phyloP scores from a whole-genome alignment of 2,113 vertebrate species.

The Pionites leucogaster region DNA sequence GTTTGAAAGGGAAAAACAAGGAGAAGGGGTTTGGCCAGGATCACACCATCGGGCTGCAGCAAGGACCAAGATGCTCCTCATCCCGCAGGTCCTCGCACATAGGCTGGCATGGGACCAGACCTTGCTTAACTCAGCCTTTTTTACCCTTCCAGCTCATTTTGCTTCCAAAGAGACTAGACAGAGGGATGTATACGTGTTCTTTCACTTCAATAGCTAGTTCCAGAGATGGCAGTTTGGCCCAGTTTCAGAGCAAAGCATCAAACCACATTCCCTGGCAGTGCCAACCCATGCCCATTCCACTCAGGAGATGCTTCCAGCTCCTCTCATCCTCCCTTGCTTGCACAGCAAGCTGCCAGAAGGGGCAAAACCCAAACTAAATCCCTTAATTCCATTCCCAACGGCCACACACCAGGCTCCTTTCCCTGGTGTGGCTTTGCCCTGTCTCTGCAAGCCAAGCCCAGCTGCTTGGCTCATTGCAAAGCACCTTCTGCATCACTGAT shows the following conservation, averaged over 20 bases:
- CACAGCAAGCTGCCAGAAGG: background rate
- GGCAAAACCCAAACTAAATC: background rate
- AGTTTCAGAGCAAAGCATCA: background rate
- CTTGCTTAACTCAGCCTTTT: background rate
- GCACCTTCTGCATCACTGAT: background rate
- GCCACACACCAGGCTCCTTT: background rate
- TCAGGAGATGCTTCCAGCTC: background rate
- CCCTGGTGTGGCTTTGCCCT: rapidly evolving
- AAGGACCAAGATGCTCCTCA: background rate
- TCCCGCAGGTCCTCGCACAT: background rate
- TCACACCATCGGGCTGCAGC: background rate
- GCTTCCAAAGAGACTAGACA: background rate
- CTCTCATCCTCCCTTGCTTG: rapidly evolving
- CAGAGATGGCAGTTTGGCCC: background rate
- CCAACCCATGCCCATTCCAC: background rate
- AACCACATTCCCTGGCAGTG: background rate
- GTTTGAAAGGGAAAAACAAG: slow-evolving; percentile 6
- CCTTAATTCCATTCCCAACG: background rate
- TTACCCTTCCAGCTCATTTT: background rate
- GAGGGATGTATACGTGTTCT: rapidly evolving
- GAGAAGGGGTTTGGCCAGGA: background rate
- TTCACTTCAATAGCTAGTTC: background rate
- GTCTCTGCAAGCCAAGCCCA: background rate
- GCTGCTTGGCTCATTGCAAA: background rate
- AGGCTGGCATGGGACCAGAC: rapidly evolving